phyloP scores from a whole-genome alignment of 2,888 invertebrate species.

The Adelognathus sp. region DNA sequence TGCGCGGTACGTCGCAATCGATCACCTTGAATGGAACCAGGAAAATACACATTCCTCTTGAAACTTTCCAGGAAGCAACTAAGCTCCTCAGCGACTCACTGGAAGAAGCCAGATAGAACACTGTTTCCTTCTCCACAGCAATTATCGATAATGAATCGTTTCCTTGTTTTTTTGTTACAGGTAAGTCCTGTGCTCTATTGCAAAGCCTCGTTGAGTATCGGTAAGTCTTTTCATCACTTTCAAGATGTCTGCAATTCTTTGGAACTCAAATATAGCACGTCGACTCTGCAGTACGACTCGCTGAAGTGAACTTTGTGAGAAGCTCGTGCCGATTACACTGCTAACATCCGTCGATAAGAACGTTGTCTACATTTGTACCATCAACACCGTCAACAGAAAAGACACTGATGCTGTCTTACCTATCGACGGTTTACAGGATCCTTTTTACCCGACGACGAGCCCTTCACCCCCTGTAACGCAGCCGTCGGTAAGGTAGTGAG shows the following conservation, averaged over 20 bases:
- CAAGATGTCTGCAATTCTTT: neutral
- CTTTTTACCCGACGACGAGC: neutral
- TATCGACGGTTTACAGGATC: neutral
- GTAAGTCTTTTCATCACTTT: slow-evolving; percentile 28
- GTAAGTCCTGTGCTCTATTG: slow-evolving; percentile 32
- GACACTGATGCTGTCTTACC: neutral
- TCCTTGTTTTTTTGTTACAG: slow-evolving; percentile 28
- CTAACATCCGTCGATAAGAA: slow-evolving; percentile 20
- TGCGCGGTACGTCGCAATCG: slow-evolving; percentile 23
- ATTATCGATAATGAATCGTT: neutral
- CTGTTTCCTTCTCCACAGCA: neutral
- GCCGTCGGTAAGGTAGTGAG: slow-evolving; percentile 10
- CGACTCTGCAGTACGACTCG: neutral
- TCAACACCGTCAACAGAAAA: neutral
- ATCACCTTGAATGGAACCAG: slow-evolving; percentile 31
- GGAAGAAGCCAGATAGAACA: neutral
- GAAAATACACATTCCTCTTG: slow-evolving; percentile 22
- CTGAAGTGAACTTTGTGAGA: neutral
- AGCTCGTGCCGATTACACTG: neutral
- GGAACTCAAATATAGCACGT: neutral
- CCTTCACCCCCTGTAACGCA: neutral
- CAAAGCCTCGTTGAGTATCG: neutral
- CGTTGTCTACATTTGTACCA: neutral
- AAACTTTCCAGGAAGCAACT: neutral
- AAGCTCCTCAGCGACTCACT: neutral